Conservation (phyloP, 2,888 invertebrate species). For the Catocala sponsa region DNA sequence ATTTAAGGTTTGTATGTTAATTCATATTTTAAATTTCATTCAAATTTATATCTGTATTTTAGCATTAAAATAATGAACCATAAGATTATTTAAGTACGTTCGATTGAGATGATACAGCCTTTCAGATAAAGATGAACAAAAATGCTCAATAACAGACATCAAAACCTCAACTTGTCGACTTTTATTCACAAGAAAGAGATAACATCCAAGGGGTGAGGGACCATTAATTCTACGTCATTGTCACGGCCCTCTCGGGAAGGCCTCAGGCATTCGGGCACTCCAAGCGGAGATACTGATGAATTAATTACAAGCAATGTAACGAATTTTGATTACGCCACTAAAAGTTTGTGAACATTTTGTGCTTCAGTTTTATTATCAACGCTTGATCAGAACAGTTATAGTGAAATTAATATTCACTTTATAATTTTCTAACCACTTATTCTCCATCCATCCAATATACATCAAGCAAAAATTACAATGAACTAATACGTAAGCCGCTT, state of each 20-base stretch:
- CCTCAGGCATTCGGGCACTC: conserved; percentile 43
- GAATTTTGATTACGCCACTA: conserved; percentile 29
- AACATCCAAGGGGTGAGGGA: conserved; percentile 49
- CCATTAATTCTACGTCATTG: conserved; percentile 65
- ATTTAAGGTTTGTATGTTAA: too few relatives aligned
- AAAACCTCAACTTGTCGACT: conserved; percentile 31
- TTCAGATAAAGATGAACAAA: conserved; percentile 14
- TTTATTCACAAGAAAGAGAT: conserved; percentile 56
- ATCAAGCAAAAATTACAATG: too few relatives aligned
- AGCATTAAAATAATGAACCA: too few relatives aligned
- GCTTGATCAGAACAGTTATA: not conserved
- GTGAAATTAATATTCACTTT: too few relatives aligned
- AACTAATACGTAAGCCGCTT: too few relatives aligned
- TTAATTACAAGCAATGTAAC: conserved; percentile 49
- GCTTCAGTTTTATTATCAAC: not conserved
- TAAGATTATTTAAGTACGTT: not conserved
- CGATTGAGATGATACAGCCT: not conserved
- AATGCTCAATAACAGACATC: conserved; percentile 22
- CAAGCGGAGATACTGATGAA: conserved; percentile 50
- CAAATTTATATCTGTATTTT: too few relatives aligned
- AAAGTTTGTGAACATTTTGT: conserved; percentile 17
- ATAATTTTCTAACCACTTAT: too few relatives aligned
- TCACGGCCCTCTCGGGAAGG: conserved; percentile 35
- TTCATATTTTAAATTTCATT: too few relatives aligned
- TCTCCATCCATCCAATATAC: too few relatives aligned